These are phyloP conservation scores for Rallus crepitans DNA, from an alignment of 2,797 vertebrate genomes.

Conservation along the genomic window DNA sequence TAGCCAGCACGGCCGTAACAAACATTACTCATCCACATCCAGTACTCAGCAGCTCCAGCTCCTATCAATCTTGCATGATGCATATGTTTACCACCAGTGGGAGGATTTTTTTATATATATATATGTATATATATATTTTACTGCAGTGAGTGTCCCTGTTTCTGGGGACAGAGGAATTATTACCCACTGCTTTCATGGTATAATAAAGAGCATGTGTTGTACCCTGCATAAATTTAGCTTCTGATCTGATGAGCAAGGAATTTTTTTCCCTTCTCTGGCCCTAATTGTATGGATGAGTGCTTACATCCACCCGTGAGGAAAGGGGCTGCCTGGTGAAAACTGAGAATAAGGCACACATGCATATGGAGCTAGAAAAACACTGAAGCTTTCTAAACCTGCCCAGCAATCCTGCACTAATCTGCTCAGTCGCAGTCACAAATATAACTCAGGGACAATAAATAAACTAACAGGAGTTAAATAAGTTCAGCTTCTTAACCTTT, in stretches of 20 bases:
- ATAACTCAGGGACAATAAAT: constrained; percentile 46
- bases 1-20: constrained; percentile 30
- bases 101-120: background rate
- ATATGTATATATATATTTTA: background rate
- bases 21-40: constrained; percentile 45
- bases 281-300: background rate
- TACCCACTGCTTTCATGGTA: background rate
- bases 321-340: background rate
- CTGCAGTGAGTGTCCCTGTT: constrained; percentile 15
- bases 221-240: constrained; percentile 21
- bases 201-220: constrained; percentile 27
- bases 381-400: background rate
- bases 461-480: constrained; percentile 21
- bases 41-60: constrained; percentile 38
- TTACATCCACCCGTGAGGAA: background rate
- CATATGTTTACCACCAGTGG: constrained; percentile 52
- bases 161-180: constrained; percentile 29
- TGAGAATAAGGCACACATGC: background rate
- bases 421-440: background rate
- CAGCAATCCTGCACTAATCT: background rate
- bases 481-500: constrained; percentile 49
- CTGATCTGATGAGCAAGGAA: constrained; percentile 1
- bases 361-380: background rate
- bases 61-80: constrained; percentile 16
- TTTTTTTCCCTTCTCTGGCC: background rate